Conservation (phyloP, 2,797 vertebrate species). For the Margarornis squamiger region DNA sequence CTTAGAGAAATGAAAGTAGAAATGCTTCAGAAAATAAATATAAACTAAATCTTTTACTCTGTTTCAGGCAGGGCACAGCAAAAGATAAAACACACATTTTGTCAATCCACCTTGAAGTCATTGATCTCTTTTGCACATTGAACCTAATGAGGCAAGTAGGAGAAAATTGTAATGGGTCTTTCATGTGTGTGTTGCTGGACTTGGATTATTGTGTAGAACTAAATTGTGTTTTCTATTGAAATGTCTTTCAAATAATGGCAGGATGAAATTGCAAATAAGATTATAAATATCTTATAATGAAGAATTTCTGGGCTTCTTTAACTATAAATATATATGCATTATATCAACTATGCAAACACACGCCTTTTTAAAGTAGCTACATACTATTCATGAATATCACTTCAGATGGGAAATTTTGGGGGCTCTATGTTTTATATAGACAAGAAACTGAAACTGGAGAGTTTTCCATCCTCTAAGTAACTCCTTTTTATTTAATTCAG, state of each 20-base stretch:
- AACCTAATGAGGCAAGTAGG: conserved; percentile 67
- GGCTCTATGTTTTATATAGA: not conserved
- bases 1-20: conserved; percentile 65
- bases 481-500: not conserved
- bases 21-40: conserved; percentile 61
- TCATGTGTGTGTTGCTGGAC: not conserved
- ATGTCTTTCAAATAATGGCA: not conserved
- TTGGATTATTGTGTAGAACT: conserved; percentile 44
- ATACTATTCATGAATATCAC: not conserved
- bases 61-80: conserved; percentile 2
- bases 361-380: not conserved
- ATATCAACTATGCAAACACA: not conserved
- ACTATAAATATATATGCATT: not conserved
- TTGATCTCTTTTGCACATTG: conserved; percentile 63
- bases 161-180: conserved; percentile 42
- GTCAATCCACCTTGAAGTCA: conserved; percentile 53
- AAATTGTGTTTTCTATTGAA: not conserved
- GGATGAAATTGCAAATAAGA: not conserved
- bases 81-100: conserved; percentile 63
- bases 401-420: not conserved
- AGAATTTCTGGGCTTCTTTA: not conserved
- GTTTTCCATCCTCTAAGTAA: not conserved
- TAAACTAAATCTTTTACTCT: conserved; percentile 43
- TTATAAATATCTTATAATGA: not conserved
- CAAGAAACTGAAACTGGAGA: not conserved